phyloP scores from a whole-genome alignment of 1,140 invertebrate species.

The Coptotermes formosanus region DNA sequence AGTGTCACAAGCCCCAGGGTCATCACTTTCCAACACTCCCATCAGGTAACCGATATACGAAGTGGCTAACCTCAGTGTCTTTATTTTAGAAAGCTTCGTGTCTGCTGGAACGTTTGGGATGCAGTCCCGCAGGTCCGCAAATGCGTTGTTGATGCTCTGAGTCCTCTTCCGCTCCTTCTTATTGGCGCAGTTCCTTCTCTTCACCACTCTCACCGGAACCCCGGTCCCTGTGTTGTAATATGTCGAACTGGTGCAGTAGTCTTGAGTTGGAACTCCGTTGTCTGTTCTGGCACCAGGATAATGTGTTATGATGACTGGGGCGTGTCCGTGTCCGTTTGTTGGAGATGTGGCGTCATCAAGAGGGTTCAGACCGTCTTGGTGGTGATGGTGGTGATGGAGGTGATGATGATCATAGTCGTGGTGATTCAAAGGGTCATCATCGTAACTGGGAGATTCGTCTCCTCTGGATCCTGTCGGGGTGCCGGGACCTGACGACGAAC shows the following conservation, averaged over 20 bases:
- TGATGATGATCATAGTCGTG: neutral
- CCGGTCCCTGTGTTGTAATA: neutral
- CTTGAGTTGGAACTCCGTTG: neutral
- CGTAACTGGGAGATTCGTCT: slow-evolving; percentile 23
- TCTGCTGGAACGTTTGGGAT: slow-evolving; percentile 95
- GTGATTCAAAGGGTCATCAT: neutral
- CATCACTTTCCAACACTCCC: slow-evolving; percentile 72
- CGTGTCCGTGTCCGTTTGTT: neutral
- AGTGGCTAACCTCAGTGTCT: slow-evolving; percentile 85
- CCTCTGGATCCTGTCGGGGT: slow-evolving; percentile 26
- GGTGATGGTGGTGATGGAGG: neutral
- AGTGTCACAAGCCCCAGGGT: slow-evolving; percentile 59
- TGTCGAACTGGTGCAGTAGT: neutral
- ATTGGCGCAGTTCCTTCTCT: slow-evolving; percentile 60
- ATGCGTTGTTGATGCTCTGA: slow-evolving; percentile 93
- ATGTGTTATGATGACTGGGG: too few relatives aligned
- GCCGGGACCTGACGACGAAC: slow-evolving; percentile 19
- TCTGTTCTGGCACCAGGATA: neutral
- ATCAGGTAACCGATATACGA: slow-evolving; percentile 90
- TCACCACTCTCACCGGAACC: slow-evolving; percentile 22
- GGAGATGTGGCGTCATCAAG: neutral
- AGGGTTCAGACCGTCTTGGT: neutral
- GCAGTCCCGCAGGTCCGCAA: slow-evolving; percentile 85
- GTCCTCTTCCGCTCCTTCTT: slow-evolving; percentile 91
- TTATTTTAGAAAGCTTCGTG: slow-evolving; percentile 91